Evolutionary conservation across 2,797 vertebrate genomes (phyloP).

Genomic region (Decapterus maruadsi): DNA sequence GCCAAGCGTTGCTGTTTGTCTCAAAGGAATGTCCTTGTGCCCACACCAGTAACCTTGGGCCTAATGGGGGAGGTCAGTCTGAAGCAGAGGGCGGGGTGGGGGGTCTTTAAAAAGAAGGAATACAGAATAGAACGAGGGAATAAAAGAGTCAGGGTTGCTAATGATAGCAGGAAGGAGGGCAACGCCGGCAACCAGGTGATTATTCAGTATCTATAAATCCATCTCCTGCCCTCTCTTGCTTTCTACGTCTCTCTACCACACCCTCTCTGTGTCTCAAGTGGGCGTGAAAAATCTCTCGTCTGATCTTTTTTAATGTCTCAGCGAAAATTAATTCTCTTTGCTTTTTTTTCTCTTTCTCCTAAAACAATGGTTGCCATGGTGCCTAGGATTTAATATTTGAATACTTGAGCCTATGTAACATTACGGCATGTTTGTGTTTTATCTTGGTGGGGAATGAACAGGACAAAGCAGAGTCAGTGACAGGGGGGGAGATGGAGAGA

Average conservation of each 20-base stretch:
- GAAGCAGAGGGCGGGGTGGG: constrained; percentile 1
- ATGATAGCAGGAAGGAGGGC: constrained; percentile 63
- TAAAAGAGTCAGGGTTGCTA: constrained; percentile 71
- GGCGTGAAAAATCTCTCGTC: constrained; percentile 22
- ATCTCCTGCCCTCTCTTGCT: constrained; percentile 12
- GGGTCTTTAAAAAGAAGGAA: constrained; percentile 55
- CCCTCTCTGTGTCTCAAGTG: constrained; percentile 33
- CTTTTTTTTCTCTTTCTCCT: constrained; percentile 7
- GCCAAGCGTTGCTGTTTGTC: constrained; percentile 61
- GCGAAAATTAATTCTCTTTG: constrained; percentile 46
- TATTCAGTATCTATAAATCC: constrained; percentile 65
- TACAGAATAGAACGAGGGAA: constrained; percentile 68
- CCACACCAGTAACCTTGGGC: constrained; percentile 79
- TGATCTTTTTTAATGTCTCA: constrained; percentile 42
- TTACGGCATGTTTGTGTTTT: constrained; percentile 30
- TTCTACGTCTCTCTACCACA: constrained; percentile 1
- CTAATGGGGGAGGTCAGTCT: constrained; percentile 77
- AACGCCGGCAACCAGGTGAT: constrained; percentile 46
- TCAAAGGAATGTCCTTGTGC: constrained; percentile 74
- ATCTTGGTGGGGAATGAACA: constrained; percentile 24
- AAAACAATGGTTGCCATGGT: constrained; percentile 20
- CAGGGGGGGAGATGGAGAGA: constrained; percentile 9
- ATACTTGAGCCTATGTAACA: constrained; percentile 39
- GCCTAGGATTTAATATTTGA: constrained; percentile 37
- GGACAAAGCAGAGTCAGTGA: constrained; percentile 24